Evolutionary conservation across 1,140 invertebrate genomes (phyloP), one percentile per base, ranked within the genome.

Genomic region (Pseudomyrmex flavicornis): DNA sequence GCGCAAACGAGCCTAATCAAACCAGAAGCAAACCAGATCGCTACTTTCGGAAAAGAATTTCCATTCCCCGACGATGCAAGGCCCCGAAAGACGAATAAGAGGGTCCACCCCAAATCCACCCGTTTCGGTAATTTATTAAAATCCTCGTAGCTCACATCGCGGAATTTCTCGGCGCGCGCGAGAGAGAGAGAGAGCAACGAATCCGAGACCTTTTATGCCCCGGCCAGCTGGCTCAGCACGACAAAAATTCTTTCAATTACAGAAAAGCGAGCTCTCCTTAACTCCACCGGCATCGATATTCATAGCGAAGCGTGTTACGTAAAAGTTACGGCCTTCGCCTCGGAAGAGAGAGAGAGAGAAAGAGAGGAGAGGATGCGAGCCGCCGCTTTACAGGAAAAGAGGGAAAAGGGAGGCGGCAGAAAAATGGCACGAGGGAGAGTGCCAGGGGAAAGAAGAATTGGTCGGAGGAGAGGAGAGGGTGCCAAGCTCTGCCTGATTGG

Each of bases 191-290:
- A 84, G 83, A 84, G 83, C 59, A 50, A 44, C 68, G 52, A 65
- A 58, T 79, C 69, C 48, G 22, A 22, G 75, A 62, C 22, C 87
- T 91, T 92, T 92, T 91, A 92, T 89, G 83, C 72, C 79, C 62
- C 50, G 83, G 70, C 91, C 90, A 92, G 91, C 91, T 91, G 91
- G 88, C 83, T 91, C 89, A 87, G 82, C 86, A 83, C 72, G 86
- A 87, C 85, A 91, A 90, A 91, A 91, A 91, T 91, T 91, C 91
- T 91, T 91, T 91, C 91, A 91, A 91, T 91, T 91, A 91, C 88
- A 86, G 82, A 90, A 88, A 88, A 90, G 86, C 86, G 90, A 90
- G 83, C 83, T 90, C 89, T 87, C 90, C 87, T 85, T 90, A 89
- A 90, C 85, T 89, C 69, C 83, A 52, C 61, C 66, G 83, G 83